phyloP scores from a whole-genome alignment of 2,888 invertebrate genomes.

The Teleogryllus oceanicus region DNA sequence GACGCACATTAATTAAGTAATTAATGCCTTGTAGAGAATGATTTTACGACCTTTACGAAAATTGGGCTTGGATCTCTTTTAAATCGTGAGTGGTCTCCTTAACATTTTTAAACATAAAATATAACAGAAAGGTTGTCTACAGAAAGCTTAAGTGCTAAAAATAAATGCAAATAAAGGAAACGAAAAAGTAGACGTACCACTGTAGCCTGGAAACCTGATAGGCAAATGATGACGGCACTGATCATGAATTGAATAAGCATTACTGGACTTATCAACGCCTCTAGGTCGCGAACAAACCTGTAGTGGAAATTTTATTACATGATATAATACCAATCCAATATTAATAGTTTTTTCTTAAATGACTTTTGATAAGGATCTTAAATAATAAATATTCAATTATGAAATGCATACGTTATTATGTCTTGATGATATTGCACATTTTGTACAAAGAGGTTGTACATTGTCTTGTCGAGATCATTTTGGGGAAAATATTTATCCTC shows the following conservation, averaged over 20 bases:
- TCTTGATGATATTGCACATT: slow-evolving; percentile 22
- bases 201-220: slow-evolving; percentile 52
- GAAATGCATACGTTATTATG: not conserved
- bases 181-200: slow-evolving; percentile 45
- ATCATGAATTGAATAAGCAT: slow-evolving; percentile 50
- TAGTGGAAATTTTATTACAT: not conserved
- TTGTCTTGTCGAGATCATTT: no score
- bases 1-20: no score
- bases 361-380: not conserved
- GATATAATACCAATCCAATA: not conserved
- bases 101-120: no score
- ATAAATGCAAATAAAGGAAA: not conserved
- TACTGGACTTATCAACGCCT: slow-evolving; percentile 46
- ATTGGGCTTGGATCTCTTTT: no score
- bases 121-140: no score
- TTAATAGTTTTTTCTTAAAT: not conserved
- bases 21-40: no score
- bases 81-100: no score
- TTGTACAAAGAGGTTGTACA: not conserved
- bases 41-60: no score
- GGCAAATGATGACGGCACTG: slow-evolving; percentile 51
- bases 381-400: not conserved
- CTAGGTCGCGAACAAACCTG: slow-evolving; percentile 42
- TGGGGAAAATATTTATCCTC: no score
- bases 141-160: no score